A percentile compares a stretch with the other conserved stretches of the same genome.
phyloP scores from a whole-genome alignment of 2,888 invertebrate genomes.

The Xestoiulus laeticollis region DNA sequence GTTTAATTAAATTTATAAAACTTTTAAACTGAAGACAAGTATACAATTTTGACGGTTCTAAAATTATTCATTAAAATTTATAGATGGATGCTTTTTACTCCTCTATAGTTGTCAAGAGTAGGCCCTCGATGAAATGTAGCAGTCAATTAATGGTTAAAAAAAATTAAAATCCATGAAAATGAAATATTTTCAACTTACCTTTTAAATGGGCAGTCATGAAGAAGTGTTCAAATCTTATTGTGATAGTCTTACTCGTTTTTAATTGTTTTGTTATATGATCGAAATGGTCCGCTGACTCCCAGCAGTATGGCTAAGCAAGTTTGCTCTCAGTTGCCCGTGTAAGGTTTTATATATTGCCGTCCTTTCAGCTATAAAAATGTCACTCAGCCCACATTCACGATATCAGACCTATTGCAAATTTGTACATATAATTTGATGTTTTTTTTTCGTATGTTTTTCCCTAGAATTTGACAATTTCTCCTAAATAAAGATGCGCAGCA shows the following conservation, averaged over 20 bases:
- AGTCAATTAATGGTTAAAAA: too few species aligned
- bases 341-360: neutral
- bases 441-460: neutral
- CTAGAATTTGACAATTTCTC: neutral
- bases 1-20: too few species aligned
- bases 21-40: too few species aligned
- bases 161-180: too few species aligned
- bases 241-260: neutral
- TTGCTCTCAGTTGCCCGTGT: neutral
- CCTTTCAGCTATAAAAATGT: neutral
- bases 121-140: too few species aligned
- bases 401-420: neutral
- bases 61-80: too few species aligned
- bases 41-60: too few species aligned
- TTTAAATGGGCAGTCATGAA: conserved; percentile 16
- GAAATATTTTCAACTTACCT: neutral
- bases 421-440: neutral
- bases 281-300: neutral
- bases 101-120: too few species aligned
- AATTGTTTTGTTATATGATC: neutral
- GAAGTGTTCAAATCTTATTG: neutral
- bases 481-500: neutral
- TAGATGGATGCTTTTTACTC: too few species aligned
- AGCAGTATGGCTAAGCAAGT: neutral
- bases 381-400: neutral